Conservation (phyloP, 2,797 vertebrate species). For the Melopsittacus undulatus region DNA sequence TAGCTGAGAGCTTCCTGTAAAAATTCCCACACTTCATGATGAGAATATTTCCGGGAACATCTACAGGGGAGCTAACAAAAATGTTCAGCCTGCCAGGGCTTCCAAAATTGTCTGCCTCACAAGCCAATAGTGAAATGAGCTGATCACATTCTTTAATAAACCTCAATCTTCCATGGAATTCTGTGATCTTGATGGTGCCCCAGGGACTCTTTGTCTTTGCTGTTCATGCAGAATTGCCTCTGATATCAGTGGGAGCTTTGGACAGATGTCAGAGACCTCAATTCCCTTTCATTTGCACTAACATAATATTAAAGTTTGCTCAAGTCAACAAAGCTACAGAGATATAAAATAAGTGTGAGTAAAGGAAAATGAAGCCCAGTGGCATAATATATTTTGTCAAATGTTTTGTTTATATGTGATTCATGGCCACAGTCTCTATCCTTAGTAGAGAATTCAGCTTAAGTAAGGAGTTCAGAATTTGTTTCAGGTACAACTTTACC, state of each 20-base stretch:
- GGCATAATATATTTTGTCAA: slow-evolving; percentile 42
- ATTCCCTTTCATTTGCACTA: slow-evolving; percentile 54
- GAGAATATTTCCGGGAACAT: slow-evolving; percentile 68
- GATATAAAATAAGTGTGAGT: slow-evolving; percentile 36
- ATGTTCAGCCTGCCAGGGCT: slow-evolving; percentile 62
- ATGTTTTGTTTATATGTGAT: slow-evolving; percentile 1
- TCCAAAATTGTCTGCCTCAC: slow-evolving; percentile 54
- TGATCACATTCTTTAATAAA: slow-evolving; percentile 70
- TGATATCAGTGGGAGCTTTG: slow-evolving; percentile 68
- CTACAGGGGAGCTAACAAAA: slow-evolving; percentile 66
- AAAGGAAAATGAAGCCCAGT: slow-evolving; percentile 31
- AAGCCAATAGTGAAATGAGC: slow-evolving; percentile 38
- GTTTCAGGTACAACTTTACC: neutral
- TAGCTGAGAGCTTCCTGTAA: slow-evolving; percentile 63
- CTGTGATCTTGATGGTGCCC: slow-evolving; percentile 67
- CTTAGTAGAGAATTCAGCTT: neutral
- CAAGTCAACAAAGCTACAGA: slow-evolving; percentile 41
- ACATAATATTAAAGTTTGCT: slow-evolving; percentile 57
- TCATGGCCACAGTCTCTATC: neutral
- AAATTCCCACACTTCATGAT: slow-evolving; percentile 54
- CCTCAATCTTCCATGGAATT: slow-evolving; percentile 71
- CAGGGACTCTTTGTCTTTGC: slow-evolving; percentile 66
- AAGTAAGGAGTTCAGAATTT: neutral
- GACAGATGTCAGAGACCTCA: slow-evolving; percentile 55
- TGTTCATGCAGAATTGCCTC: slow-evolving; percentile 58